phyloP scores from a whole-genome alignment of 2,888 invertebrate species.

The Caenorhabditis macrosperma region DNA sequence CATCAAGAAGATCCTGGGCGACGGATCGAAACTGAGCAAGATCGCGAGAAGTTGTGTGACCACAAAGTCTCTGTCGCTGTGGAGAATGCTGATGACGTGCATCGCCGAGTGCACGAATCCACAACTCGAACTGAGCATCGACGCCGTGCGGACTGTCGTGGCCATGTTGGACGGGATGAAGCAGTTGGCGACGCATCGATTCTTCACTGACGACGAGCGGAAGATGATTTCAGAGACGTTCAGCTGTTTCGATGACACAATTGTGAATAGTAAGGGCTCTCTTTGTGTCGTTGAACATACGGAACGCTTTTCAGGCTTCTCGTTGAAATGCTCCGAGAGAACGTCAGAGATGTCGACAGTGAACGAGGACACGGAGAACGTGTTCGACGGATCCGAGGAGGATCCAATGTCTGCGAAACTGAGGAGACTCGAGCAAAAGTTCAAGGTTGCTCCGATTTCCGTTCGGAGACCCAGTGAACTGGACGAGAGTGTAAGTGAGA shows the following conservation, averaged over 20 bases:
- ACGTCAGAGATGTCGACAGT: conserved; percentile 36
- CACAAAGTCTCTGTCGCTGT: conserved; percentile 59
- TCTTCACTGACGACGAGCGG: conserved; percentile 58
- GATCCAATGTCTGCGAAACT: conserved; percentile 57
- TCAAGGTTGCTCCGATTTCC: conserved; percentile 28
- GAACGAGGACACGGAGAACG: conserved; percentile 53
- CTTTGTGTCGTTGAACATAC: too few species aligned
- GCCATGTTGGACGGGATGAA: conserved; percentile 62
- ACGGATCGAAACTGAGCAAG: conserved; percentile 58
- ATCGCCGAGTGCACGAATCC: conserved; percentile 68
- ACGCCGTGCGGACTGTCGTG: conserved; percentile 67
- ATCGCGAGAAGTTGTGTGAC: conserved; percentile 47
- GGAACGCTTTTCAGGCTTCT: too few species aligned
- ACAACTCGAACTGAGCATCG: conserved; percentile 68
- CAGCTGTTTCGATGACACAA: conserved; percentile 47
- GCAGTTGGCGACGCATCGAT: conserved; percentile 43
- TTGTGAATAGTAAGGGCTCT: conserved; percentile 64
- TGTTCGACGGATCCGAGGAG: conserved; percentile 28
- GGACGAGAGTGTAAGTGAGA: conserved; percentile 50
- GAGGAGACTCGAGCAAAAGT: conserved; percentile 60
- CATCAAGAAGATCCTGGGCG: conserved; percentile 59
- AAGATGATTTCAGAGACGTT: conserved; percentile 55
- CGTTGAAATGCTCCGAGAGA: conserved; percentile 25
- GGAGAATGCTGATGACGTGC: conserved; percentile 70
- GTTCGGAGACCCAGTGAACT: conserved; percentile 48